phyloP scores from a whole-genome alignment of 2,797 vertebrate genomes.

The Loris lydekkerianus region DNA sequence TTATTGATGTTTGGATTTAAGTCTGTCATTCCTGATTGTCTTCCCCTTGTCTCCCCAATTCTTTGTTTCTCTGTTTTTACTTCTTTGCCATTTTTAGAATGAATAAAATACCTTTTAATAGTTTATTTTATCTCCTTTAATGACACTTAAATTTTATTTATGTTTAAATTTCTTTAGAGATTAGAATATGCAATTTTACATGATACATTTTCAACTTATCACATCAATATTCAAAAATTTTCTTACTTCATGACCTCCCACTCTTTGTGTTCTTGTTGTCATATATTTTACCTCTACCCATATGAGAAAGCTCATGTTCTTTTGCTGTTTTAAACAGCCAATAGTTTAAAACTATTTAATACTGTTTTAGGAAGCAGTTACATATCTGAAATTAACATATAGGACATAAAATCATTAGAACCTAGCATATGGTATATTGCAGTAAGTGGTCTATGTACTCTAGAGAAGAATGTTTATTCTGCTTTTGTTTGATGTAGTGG shows the following conservation, averaged over 20 bases:
- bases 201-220: background rate
- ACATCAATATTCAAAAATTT: background rate
- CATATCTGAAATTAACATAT: background rate
- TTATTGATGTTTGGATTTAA: background rate
- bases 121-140: background rate
- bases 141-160: background rate
- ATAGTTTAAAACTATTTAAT: constrained; percentile 1
- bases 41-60: background rate
- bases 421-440: background rate
- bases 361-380: background rate
- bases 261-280: background rate
- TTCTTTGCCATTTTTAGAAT: background rate
- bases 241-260: background rate
- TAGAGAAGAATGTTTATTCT: too few relatives aligned
- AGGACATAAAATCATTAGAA: background rate
- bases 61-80: background rate
- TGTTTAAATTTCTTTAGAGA: background rate
- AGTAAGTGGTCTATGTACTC: too few relatives aligned
- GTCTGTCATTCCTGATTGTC: background rate
- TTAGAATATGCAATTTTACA: background rate
- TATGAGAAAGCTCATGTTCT: background rate
- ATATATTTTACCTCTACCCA: background rate
- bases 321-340: background rate
- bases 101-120: background rate
- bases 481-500: too few relatives aligned